Conservation (phyloP, 2,888 invertebrate species). For the Peribatodes rhomboidaria region DNA sequence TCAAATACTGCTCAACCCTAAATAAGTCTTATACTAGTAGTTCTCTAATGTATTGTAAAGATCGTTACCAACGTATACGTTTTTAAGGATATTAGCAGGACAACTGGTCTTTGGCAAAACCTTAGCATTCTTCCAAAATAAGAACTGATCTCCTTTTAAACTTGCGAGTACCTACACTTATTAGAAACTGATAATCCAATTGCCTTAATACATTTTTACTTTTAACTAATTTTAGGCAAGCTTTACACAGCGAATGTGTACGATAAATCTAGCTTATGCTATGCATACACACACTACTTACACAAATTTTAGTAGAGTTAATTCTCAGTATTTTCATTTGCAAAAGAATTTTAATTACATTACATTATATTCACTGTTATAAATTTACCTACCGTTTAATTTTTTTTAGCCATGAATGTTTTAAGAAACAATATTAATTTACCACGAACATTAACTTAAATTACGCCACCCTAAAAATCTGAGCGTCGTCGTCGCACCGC, state of each 20-base stretch:
- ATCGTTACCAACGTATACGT: conserved; percentile 19
- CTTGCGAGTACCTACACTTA: background rate
- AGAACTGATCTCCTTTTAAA: conserved; percentile 10
- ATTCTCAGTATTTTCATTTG: too few species aligned
- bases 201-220: conserved; percentile 6
- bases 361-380: too few species aligned
- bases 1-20: too few species aligned
- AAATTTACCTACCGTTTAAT: background rate
- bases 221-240: background rate
- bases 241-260: background rate
- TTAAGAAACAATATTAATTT: background rate
- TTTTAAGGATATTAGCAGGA: conserved; percentile 33
- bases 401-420: background rate
- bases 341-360: background rate
- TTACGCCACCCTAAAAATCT: background rate
- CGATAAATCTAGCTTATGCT: background rate
- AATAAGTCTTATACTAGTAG: background rate
- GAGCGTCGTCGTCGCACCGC: background rate
- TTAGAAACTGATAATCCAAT: conserved; percentile 2
- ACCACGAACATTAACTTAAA: conserved; percentile 7
- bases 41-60: conserved; percentile 12
- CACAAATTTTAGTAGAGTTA: background rate
- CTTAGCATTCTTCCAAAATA: conserved; percentile 11
- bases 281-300: too few species aligned
- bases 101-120: conserved; percentile 15